These are phyloP conservation scores for Idaea straminata DNA, from an alignment of 2,888 invertebrate genomes.

Conservation along the genomic window DNA sequence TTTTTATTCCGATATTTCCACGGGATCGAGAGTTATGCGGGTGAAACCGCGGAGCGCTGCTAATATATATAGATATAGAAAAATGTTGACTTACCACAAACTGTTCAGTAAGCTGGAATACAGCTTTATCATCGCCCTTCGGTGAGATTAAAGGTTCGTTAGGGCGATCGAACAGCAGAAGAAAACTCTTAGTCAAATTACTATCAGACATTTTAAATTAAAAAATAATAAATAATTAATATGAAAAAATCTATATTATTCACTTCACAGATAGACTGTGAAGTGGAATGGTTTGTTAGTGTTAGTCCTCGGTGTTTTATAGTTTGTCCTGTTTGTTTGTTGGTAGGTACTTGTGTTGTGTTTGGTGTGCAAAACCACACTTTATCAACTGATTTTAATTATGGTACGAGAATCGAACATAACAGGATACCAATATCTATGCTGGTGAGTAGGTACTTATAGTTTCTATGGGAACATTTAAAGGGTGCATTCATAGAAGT, in stretches of 20 bases:
- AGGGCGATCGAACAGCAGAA: slow-evolving; percentile 81
- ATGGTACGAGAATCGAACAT: neutral
- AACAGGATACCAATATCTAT: slow-evolving; percentile 9
- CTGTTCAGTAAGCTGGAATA: slow-evolving; percentile 81
- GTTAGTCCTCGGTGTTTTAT: slow-evolving; percentile 29
- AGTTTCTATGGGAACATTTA: no score
- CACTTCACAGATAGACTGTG: slow-evolving; percentile 66
- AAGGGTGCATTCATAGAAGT: no score
- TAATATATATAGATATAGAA: slow-evolving; percentile 5
- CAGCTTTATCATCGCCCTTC: slow-evolving; percentile 79
- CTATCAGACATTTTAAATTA: slow-evolving; percentile 45
- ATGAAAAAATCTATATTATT: slow-evolving; percentile 19
- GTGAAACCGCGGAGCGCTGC: no score
- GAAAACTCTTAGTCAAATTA: slow-evolving; percentile 40
- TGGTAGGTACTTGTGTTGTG: slow-evolving; percentile 2
- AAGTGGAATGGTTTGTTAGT: slow-evolving; percentile 48
- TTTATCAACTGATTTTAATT: neutral
- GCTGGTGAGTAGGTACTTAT: neutral
- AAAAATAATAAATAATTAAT: slow-evolving; percentile 15
- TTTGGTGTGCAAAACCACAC: slow-evolving; percentile 1
- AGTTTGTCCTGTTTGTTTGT: slow-evolving; percentile 18
- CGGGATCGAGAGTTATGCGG: no score
- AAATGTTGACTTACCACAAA: slow-evolving; percentile 79
- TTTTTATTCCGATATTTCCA: no score
- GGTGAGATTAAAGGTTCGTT: slow-evolving; percentile 81